These are phyloP conservation scores for Parauchenoglanis punctatus DNA, from an alignment of 2,797 vertebrate species.

Conservation along the genomic window DNA sequence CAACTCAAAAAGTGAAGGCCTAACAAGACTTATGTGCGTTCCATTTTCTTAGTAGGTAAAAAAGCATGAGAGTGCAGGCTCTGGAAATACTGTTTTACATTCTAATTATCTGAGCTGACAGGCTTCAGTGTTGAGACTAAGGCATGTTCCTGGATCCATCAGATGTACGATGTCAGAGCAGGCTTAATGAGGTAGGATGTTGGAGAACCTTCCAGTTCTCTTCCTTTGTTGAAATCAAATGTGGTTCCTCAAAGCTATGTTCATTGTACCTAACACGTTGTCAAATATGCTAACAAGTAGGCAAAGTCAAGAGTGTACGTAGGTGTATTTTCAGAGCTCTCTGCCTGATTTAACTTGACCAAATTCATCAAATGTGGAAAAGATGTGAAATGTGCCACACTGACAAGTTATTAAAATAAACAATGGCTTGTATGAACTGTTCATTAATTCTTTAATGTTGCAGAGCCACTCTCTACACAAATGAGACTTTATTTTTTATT, in stretches of 20 bases:
- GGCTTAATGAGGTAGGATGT: constrained; percentile 79
- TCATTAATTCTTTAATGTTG: constrained; percentile 78
- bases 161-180: constrained; percentile 71
- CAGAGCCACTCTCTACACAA: constrained; percentile 73
- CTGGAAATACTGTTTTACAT: constrained; percentile 78
- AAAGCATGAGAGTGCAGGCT: constrained; percentile 69
- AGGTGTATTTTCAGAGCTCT: neutral
- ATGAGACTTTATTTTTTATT: constrained; percentile 65
- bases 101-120: constrained; percentile 78
- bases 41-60: constrained; percentile 59
- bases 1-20: constrained; percentile 73
- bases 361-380: constrained; percentile 60
- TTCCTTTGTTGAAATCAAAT: constrained; percentile 49
- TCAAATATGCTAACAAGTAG: constrained; percentile 46
- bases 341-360: constrained; percentile 52
- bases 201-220: constrained; percentile 64
- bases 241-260: constrained; percentile 49
- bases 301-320: neutral
- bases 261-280: constrained; percentile 42
- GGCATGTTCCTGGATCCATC: constrained; percentile 74
- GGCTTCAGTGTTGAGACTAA: constrained; percentile 73
- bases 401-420: constrained; percentile 76
- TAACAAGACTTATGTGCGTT: constrained; percentile 65
- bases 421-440: constrained; percentile 72
- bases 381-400: constrained; percentile 59